Base-by-base conservation (phyloP, 1,140 invertebrate genomes). In the Holcopasites calliopsidis region DNA sequence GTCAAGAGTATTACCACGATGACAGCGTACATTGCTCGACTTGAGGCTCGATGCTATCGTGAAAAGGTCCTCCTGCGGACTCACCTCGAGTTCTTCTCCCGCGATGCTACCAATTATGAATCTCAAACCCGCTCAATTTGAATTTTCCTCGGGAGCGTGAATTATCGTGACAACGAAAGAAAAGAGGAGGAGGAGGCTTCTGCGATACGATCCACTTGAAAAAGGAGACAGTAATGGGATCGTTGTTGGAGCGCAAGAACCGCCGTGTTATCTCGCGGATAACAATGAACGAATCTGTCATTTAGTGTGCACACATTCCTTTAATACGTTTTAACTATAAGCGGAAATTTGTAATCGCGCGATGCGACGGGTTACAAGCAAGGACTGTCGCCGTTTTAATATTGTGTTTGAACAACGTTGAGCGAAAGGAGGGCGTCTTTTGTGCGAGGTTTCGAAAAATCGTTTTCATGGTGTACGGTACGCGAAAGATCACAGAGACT, bases 391-490 rank as follows among this genome's bases (percentile, higher is more conserved):
- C 6, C 10, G 1, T 44, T 26, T 42, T 10, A 26, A 64, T n/a
- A 31, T 47, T 31, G 16, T 50, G 4, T n/a, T 18, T 33, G n/a
- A 38, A 28, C 23, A 47, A n/a, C 7, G 18, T 57, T 38, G 18
- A 47, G 6, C 8, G 28, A 55, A 58, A n/a, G n/a, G n/a, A n/a
- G n/a, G n/a, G n/a, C n/a, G n/a, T n/a, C 50, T 62, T 49, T 28
- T 44, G 7, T 11, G 54, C 42, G 44, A 38, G 54, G 50, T 62
- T 26, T 26, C 11, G 40, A 42, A 49, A 77, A 40, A 75, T 76
- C 58, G 55, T 73, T 82, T 77, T 84, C 62, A 83, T 84, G 72
- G 73, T 85, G 69, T 82, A 82, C 80, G 81, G 76, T 47, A 76
- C 79, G 35, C 65, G 68, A 26, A 83, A 68, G 49, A 73, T 55